A percentile compares a stretch with the other conserved stretches of the same genome.
These are phyloP conservation scores for Lasiurus cinereus DNA, from an alignment of 2,113 vertebrate genomes.

Conservation along the genomic window DNA sequence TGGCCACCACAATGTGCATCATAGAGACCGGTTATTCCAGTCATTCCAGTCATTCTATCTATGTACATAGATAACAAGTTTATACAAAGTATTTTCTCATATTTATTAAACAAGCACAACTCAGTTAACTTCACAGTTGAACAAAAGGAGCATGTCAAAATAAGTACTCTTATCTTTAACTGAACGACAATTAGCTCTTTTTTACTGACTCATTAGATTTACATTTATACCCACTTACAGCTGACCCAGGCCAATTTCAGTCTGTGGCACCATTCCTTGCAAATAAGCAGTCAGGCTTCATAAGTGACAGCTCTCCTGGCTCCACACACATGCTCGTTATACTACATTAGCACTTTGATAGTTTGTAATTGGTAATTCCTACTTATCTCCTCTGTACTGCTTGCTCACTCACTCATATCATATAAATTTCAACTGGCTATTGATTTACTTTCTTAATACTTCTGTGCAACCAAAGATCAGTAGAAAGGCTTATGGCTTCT, in stretches of 20 bases:
- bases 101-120: not conserved
- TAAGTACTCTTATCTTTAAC: not conserved
- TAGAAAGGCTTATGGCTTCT: too few species aligned
- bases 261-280: not conserved
- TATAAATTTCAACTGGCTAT: too few species aligned
- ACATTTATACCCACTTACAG: not conserved
- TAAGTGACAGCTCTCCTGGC: not conserved
- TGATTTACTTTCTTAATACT: too few species aligned
- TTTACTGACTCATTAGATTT: not conserved
- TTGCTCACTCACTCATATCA: too few species aligned
- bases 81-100: not conserved
- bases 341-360: not conserved
- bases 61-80: not conserved
- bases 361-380: not conserved
- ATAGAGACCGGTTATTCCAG: too few species aligned
- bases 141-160: not conserved
- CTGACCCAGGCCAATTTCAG: not conserved
- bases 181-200: not conserved
- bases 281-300: not conserved
- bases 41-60: too few species aligned
- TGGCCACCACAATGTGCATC: too few species aligned
- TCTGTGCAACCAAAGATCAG: too few species aligned
- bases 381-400: too few species aligned
- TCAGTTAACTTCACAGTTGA: not conserved
- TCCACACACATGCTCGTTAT: not conserved